Base-by-base conservation (phyloP, 2,888 invertebrate genomes). In the Chrysolina haemoptera region DNA sequence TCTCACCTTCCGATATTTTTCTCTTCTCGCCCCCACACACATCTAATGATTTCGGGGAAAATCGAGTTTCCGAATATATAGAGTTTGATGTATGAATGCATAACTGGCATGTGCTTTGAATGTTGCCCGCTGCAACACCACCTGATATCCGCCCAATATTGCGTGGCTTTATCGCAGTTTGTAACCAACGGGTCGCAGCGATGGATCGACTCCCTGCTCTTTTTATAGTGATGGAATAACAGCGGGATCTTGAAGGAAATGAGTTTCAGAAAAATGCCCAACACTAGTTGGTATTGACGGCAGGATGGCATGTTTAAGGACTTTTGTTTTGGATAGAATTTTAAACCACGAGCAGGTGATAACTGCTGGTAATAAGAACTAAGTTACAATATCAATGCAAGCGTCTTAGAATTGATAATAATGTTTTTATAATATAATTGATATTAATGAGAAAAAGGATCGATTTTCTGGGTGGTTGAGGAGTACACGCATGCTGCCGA, bases 41-140 rank as follows among this genome's bases (percentile, higher is more conserved):
- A 64, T 78, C 79, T 84, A 84, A 85, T 84, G 83, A 84, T 83
- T 81, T 78, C 66, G 78, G 79, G 77, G 78, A 80, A 82, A 84
- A 84, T 81, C 81, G 84, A 83, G 82, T 85, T 83, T 82, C 78
- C 70, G 59, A 79, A 80, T 81, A 81, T 80, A 78, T 79, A 78
- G 76, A 79, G 77, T 72, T 75, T 82, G 83, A 84, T 82, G 81
- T 85, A 84, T 85, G 83, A 85, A 85, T 85, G 82, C 81, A 77
- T 81, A 83, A 82, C 81, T 80, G 80, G 80, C 84, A 84, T 83
- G 82, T 84, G 83, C 79, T 82, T 75, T 77, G 74, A 78, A 80
- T 76, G 79, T 69, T 68, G 68, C 76, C 76, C 70, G 72, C 78
- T 78, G 78, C 75, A 77, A 77, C 74, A 78, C 79, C 79, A 83